Evolutionary conservation across 2,113 vertebrate species (phyloP), one percentile per base, ranked within the genome.

Genomic region (Pangasianodon hypophthalmus): DNA sequence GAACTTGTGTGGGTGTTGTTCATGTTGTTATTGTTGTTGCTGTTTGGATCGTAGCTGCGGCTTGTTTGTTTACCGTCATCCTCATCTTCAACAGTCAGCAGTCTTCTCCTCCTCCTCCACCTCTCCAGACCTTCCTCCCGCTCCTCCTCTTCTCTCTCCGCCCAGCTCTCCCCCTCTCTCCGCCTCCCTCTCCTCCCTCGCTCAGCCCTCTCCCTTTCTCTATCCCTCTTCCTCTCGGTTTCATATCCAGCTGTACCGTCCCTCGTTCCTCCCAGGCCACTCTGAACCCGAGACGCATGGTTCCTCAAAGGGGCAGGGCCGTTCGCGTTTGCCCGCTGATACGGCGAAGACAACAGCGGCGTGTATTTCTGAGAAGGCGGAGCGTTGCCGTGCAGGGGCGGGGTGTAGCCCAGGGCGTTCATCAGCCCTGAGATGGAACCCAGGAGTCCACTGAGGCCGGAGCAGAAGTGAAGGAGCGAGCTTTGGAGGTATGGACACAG

Each of bases 391-490:
- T 94, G 89, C 11, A 94, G 91, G 9, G 97, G 97, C 52, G 97
- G 92, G 0, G 97, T 95, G 91, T 98, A 98, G 9, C 98, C 97
- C 56, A 99, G 94, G 0, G 97, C 96, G 0, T 97, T 97, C 98
- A 99, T 98, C 90, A 99, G 97, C 0, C 97, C 97, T 0, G 97
- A 98, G 19, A 99, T 99, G 67, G 98, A 98, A 90, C 97, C 97
- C 92, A 98, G 96, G 73, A 99, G 92, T 0, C 98, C 98, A 87
- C 98, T 98, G 1, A 99, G 95, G 88, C 98, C 98, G 56, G 97
- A 97, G 85, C 98, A 98, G 92, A 99, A 99, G 94, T 98, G 98
- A 6, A 97, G 94, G 58, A 99, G 95, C 86, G 97, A 98, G 75
- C 96, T 97, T 75, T 97, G 97, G 67, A 99, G 97, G 92, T 97